Percentiles rank a stretch among this genome's conserved stretches.
phyloP scores from a whole-genome alignment of 2,113 vertebrate species.

The Pseudorasbora parva region DNA sequence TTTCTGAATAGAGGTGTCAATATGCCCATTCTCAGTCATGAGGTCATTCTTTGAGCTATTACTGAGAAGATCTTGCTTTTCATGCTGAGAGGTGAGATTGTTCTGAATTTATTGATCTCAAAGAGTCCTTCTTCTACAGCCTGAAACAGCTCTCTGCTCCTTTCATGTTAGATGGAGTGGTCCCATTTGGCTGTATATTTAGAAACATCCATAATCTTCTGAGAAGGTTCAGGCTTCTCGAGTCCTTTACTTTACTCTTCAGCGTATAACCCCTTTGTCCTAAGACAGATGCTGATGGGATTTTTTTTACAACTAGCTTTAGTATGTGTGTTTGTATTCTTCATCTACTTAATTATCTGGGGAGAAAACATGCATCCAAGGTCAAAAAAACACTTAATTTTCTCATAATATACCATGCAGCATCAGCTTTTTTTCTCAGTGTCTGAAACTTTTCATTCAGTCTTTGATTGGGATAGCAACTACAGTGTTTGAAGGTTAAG shows the following conservation, averaged over 20 bases:
- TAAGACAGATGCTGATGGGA: not conserved
- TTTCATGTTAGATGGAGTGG: slow-evolving; percentile 25
- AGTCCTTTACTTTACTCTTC: not conserved
- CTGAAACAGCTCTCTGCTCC: slow-evolving; percentile 31
- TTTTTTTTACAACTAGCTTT: not conserved
- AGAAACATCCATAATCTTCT: slow-evolving; percentile 35
- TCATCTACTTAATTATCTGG: not conserved
- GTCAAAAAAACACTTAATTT: too few species aligned
- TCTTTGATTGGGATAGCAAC: too few species aligned
- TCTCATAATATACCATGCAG: too few species aligned
- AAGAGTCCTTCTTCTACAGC: slow-evolving; percentile 1
- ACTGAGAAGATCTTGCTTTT: slow-evolving; percentile 10
- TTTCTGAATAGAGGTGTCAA: slow-evolving; percentile 9
- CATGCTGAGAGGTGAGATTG: slow-evolving; percentile 1
- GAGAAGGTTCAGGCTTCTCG: not conserved
- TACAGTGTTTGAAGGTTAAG: too few species aligned
- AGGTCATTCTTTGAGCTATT: slow-evolving; percentile 17
- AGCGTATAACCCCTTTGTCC: not conserved
- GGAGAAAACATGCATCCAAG: too few species aligned
- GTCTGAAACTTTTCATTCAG: too few species aligned
- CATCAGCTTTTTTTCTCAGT: too few species aligned
- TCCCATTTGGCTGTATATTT: slow-evolving; percentile 7
- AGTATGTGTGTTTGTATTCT: not conserved
- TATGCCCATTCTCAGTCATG: not conserved
- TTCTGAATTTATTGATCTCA: slow-evolving; percentile 21